Percentiles rank a stretch among this genome's conserved stretches.
Conservation (phyloP, 2,113 vertebrate genomes). For the Ursus arctos region DNA sequence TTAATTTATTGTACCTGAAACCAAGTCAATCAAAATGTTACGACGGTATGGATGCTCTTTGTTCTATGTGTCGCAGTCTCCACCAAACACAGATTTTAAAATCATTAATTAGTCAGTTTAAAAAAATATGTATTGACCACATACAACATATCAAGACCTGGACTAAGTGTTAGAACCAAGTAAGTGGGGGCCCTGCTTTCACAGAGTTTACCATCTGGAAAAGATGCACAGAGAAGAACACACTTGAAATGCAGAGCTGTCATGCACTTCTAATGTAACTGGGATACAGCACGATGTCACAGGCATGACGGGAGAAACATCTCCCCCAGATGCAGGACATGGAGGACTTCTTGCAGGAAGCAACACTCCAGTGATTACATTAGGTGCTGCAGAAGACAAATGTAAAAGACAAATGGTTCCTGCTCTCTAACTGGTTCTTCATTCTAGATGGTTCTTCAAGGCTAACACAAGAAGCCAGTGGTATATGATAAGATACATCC, state of each 20-base stretch:
- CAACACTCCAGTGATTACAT: neutral
- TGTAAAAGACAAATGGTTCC: neutral
- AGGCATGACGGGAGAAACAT: neutral
- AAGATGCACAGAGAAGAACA: neutral
- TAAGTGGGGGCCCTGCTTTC: neutral
- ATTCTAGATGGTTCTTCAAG: neutral
- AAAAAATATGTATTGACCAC: neutral
- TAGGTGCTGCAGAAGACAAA: neutral
- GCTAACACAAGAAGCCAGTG: neutral
- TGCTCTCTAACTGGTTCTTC: neutral
- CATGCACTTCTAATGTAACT: neutral
- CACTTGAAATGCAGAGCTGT: neutral
- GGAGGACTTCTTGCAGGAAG: neutral
- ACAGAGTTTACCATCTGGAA: neutral
- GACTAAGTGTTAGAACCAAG: neutral
- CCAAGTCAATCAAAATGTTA: neutral
- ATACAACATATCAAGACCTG: neutral
- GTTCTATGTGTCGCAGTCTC: neutral
- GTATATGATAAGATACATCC: neutral
- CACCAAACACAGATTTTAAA: slow-evolving; percentile 7
- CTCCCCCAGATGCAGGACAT: neutral
- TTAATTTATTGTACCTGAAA: neutral
- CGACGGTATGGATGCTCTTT: neutral
- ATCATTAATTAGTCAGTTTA: slow-evolving; percentile 17
- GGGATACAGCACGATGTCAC: neutral